Base-by-base conservation (phyloP, 2,888 invertebrate genomes). In the Athalia circularis region DNA sequence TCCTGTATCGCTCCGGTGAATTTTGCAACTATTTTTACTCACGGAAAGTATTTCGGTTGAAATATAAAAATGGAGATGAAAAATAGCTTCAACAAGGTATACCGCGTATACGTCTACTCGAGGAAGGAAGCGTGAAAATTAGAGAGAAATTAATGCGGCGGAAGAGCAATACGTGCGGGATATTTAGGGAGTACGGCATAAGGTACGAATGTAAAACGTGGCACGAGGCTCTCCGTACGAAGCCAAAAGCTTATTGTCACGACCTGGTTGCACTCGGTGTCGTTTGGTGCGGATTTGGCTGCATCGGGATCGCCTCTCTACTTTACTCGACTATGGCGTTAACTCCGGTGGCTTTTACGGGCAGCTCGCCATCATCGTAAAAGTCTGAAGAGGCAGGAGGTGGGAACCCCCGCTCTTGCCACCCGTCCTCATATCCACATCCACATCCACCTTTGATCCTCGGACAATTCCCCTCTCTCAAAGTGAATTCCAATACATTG, bases 401-500 rank as follows among this genome's bases (percentile, higher is more conserved):
- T 29, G 29, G 80, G 65, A 79, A 79, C 74, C 78, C 79, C 70
- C 72, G 57, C 50, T 57, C 65, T 50, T 59, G 67, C 52, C 78
- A 59, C 50, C 65, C 77, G 79, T 45, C 65, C 75, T 77, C 48
- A 61, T 77, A 75, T 74, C 74, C 64, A 48, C 77, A 54, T 75
- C n/a, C 52, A 9, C 68, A 61, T n/a, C 75, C 45, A 5, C 43
- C 79, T 64, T 54, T 52, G 76, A 78, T 75, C 61, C 59, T 77
- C 76, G 81, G 80, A 77, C 81, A 77, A 72, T 79, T 77, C 67
- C 65, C 79, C 80, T 64, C 57, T 74, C 78, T 62, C 78, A 83
- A 86, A 86, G 83, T 85, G 83, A 85, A 85, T 87, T 86, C 86
- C 86, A 85, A 86, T 86, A 86, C 85, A 86, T 87, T 80, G 80